Evolutionary conservation across 2,113 vertebrate genomes (phyloP).

Genomic region (Scatophagus argus): DNA sequence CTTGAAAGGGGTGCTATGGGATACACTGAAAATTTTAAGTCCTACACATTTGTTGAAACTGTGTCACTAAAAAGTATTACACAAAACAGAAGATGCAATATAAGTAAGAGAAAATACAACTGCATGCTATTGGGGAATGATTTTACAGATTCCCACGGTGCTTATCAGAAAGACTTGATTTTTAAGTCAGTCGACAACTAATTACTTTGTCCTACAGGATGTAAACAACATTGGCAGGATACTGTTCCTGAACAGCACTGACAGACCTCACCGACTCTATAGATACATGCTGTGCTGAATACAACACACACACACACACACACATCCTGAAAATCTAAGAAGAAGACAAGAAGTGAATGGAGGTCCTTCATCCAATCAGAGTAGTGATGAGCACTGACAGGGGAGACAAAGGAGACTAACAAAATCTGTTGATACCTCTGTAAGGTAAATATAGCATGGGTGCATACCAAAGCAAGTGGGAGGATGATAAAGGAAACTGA

Average conservation of each 20-base stretch:
- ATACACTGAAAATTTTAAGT: background rate
- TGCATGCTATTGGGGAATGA: background rate
- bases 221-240: slow-evolving; percentile 64
- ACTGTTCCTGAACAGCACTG: slow-evolving; percentile 33
- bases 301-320: background rate
- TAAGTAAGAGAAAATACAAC: background rate
- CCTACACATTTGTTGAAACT: background rate
- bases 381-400: slow-evolving; percentile 54
- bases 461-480: slow-evolving; percentile 65
- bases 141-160: slow-evolving; percentile 26
- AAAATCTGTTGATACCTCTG: slow-evolving; percentile 63
- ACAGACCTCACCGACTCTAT: background rate
- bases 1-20: no score
- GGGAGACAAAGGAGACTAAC: slow-evolving; percentile 59
- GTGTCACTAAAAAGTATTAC: background rate
- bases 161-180: slow-evolving; percentile 48
- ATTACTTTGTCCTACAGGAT: slow-evolving; percentile 60
- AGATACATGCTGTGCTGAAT: background rate
- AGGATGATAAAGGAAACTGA: slow-evolving; percentile 57
- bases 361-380: slow-evolving; percentile 52
- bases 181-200: slow-evolving; percentile 7
- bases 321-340: slow-evolving; percentile 8
- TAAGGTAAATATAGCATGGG: slow-evolving; percentile 70
- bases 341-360: slow-evolving; percentile 40
- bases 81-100: background rate